These are phyloP conservation scores for Anguilla anguilla DNA, from an alignment of 2,797 vertebrate genomes.

Conservation along the genomic window DNA sequence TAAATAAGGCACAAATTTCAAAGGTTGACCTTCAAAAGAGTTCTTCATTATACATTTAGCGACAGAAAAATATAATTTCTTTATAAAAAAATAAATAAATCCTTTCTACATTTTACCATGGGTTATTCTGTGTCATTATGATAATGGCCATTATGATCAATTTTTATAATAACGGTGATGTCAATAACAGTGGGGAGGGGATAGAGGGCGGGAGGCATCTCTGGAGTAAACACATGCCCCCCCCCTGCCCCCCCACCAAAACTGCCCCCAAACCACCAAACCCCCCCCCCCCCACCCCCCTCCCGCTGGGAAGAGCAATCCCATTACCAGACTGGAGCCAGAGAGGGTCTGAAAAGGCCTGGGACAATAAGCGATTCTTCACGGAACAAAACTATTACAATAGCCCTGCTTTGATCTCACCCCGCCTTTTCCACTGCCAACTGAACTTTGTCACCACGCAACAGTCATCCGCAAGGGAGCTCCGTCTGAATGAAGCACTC, in stretches of 20 bases:
- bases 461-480: conserved; percentile 90
- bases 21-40: not conserved
- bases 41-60: not conserved
- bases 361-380: conserved; percentile 97
- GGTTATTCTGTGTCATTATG: not conserved
- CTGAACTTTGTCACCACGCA: conserved; percentile 94
- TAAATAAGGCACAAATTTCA: not conserved
- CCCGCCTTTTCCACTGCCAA: conserved; percentile 88
- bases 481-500: conserved; percentile 94
- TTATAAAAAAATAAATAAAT: not conserved
- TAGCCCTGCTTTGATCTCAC: conserved; percentile 90
- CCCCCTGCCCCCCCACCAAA: conserved; percentile 40
- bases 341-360: conserved; percentile 83
- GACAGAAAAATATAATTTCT: not conserved
- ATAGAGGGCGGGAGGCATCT: conserved; percentile 37
- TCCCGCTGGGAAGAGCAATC: conserved; percentile 68
- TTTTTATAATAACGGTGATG: conserved; percentile 21
- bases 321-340: conserved; percentile 81
- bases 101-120: not conserved
- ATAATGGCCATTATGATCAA: conserved; percentile 12
- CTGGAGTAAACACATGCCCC: conserved; percentile 64
- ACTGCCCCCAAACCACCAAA: conserved; percentile 60
- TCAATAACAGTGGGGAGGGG: conserved; percentile 13
- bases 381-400: conserved; percentile 96
- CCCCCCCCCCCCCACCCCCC: conserved; percentile 41